These are phyloP conservation scores for Oryzias woworae DNA, from an alignment of 2,113 vertebrate genomes.

Conservation along the genomic window DNA sequence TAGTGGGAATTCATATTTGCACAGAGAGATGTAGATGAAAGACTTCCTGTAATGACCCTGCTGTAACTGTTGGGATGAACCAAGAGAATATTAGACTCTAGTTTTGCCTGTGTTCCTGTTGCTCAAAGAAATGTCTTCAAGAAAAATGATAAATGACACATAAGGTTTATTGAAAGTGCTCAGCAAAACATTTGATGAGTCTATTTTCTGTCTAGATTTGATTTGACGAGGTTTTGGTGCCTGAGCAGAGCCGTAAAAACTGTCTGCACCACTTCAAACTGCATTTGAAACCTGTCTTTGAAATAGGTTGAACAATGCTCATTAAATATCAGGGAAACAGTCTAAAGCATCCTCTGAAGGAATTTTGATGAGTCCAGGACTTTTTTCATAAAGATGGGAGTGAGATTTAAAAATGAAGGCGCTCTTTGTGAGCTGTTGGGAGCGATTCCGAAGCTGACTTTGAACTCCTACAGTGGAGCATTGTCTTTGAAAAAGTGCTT, in stretches of 20 bases:
- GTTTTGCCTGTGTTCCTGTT: slow-evolving; percentile 12
- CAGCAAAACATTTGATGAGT: neutral
- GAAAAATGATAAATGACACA: neutral
- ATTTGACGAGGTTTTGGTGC: slow-evolving; percentile 38
- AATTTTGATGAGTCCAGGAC: slow-evolving; percentile 67
- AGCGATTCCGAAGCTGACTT: slow-evolving; percentile 45
- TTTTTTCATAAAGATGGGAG: slow-evolving; percentile 55
- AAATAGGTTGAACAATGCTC: slow-evolving; percentile 43
- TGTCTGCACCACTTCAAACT: slow-evolving; percentile 59
- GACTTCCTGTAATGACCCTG: slow-evolving; percentile 43
- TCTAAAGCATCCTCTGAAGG: slow-evolving; percentile 71
- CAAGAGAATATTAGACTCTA: slow-evolving; percentile 36
- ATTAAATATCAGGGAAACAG: slow-evolving; percentile 66
- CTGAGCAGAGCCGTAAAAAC: slow-evolving; percentile 32
- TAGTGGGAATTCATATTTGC: slow-evolving; percentile 31
- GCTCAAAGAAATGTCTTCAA: slow-evolving; percentile 33
- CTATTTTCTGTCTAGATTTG: slow-evolving; percentile 33
- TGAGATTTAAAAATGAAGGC: slow-evolving; percentile 52
- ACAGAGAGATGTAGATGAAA: slow-evolving; percentile 36
- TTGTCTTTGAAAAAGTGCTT: slow-evolving; percentile 64
- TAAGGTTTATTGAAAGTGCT: no score
- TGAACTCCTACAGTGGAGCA: slow-evolving; percentile 50
- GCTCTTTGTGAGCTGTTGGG: slow-evolving; percentile 54
- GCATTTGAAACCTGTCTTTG: slow-evolving; percentile 61
- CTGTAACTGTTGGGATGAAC: slow-evolving; percentile 28